Percentiles rank a stretch among this genome's conserved stretches.
Evolutionary conservation across 2,888 invertebrate genomes (phyloP).

Genomic region (Achlya flavicornis): DNA sequence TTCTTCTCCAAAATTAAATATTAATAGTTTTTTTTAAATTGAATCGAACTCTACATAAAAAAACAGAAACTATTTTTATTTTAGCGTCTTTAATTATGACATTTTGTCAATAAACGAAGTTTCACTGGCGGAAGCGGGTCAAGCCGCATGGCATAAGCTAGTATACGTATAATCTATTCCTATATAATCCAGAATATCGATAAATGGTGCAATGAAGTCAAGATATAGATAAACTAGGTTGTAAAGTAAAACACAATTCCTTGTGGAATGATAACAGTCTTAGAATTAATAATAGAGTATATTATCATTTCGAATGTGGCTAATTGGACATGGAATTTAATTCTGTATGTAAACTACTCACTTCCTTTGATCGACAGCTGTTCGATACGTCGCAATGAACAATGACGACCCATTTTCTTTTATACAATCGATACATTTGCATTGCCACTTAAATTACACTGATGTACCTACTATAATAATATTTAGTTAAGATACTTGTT

Average conservation of each 20-base stretch:
- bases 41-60: no score
- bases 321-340: neutral
- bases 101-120: no score
- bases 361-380: conserved; percentile 13
- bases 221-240: neutral
- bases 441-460: neutral
- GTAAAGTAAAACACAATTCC: neutral
- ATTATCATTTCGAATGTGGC: neutral
- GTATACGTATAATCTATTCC: no score
- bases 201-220: neutral
- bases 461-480: neutral
- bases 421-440: neutral
- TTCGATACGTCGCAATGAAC: conserved; percentile 4
- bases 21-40: no score
- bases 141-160: no score
- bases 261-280: neutral
- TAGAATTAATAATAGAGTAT: neutral
- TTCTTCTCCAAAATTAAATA: no score
- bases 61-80: no score
- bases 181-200: no score
- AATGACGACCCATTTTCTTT: neutral
- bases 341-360: neutral
- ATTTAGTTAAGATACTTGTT: neutral
- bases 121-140: no score
- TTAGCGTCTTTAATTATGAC: no score